phyloP scores from a whole-genome alignment of 1,140 invertebrate species.

The Bombus waltoni region DNA sequence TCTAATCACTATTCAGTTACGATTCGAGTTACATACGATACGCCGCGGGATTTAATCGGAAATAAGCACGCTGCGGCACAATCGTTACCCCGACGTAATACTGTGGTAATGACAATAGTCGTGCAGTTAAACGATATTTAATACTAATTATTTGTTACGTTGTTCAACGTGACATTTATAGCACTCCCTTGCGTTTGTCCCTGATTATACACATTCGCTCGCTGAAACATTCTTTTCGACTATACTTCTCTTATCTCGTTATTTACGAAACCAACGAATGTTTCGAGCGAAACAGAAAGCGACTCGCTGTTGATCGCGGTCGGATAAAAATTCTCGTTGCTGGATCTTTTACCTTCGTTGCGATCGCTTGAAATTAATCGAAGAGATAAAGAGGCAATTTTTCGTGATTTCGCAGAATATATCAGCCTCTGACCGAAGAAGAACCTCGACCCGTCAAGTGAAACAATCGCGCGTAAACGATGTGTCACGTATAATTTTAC shows the following conservation, averaged over 20 bases:
- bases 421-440: no score
- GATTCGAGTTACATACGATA: constrained; percentile 48
- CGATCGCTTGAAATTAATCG: no score
- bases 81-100: constrained; percentile 47
- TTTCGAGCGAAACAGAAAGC: not conserved
- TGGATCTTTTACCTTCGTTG: no score
- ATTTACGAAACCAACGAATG: not conserved
- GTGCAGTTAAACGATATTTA: constrained; percentile 41
- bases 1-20: constrained; percentile 58
- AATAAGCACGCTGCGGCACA: constrained; percentile 46
- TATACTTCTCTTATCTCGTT: not conserved
- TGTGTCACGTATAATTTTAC: not conserved
- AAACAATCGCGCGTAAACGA: no score
- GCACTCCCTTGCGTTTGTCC: constrained; percentile 7
- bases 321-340: no score
- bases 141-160: constrained; percentile 47
- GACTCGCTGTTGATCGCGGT: not conserved
- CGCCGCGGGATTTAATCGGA: constrained; percentile 51
- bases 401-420: no score
- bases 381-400: no score
- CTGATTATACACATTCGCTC: not conserved
- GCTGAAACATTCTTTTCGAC: not conserved
- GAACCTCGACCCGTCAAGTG: no score
- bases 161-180: constrained; percentile 27
- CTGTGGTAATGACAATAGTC: constrained; percentile 51